These are phyloP conservation scores for Dryobotodes eremita DNA, from an alignment of 2,888 invertebrate species.

Conservation along the genomic window DNA sequence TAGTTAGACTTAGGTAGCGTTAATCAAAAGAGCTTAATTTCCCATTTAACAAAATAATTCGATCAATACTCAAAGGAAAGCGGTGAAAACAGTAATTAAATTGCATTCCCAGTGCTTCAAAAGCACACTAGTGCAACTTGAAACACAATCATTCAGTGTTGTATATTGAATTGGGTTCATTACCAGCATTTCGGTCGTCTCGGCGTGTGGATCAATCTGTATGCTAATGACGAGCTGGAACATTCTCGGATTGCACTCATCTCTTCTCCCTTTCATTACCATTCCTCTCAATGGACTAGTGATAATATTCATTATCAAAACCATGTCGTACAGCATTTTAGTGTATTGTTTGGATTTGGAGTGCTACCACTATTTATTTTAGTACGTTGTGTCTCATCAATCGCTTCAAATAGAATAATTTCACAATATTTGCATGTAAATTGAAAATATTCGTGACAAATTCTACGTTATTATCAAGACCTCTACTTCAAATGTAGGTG, in stretches of 20 bases:
- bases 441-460: constrained; percentile 5
- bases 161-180: constrained; percentile 76
- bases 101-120: constrained; percentile 45
- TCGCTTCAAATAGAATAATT: neutral
- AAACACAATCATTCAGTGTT: constrained; percentile 66
- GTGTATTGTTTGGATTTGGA: constrained; percentile 9
- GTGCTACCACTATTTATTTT: neutral
- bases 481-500: constrained; percentile 15
- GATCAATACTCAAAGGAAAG: neutral
- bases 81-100: constrained; percentile 26
- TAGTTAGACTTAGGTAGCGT: constrained; percentile 24
- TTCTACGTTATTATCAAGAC: neutral
- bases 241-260: constrained; percentile 72
- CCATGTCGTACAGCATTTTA: neutral
- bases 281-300: constrained; percentile 67
- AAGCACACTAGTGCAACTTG: constrained; percentile 38
- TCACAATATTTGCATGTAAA: constrained; percentile 9
- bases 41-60: neutral
- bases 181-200: constrained; percentile 78
- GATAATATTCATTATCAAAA: constrained; percentile 42
- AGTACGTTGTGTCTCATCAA: neutral
- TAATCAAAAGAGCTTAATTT: neutral
- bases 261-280: constrained; percentile 71
- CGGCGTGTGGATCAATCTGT: constrained; percentile 82
- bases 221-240: constrained; percentile 81